Percentiles rank a stretch among this genome's conserved stretches.
Evolutionary conservation across 53 echinoderm and acorn worm species (phyloP).

Genomic region (Paracentrotus lividus): DNA sequence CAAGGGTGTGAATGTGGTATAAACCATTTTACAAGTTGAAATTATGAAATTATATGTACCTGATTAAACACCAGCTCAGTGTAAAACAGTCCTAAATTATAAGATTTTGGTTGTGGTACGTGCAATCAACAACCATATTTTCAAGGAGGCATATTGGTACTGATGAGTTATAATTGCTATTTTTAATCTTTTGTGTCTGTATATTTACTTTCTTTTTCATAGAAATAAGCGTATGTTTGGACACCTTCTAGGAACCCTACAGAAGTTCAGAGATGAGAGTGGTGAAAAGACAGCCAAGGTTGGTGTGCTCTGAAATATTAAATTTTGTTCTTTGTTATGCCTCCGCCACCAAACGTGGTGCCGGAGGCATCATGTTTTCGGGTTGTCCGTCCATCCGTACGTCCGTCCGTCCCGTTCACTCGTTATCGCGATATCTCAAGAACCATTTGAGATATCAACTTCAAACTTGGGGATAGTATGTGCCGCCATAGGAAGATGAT

Average conservation of each 20-base stretch:
- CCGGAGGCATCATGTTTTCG: too few relatives aligned
- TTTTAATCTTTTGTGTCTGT: neutral
- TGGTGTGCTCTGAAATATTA: too few relatives aligned
- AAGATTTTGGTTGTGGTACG: neutral
- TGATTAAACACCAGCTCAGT: neutral
- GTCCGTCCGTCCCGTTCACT: too few relatives aligned
- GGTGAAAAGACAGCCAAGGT: constrained; percentile 86
- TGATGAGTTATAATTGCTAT: neutral
- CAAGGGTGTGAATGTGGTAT: neutral
- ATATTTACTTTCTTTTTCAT: too few relatives aligned
- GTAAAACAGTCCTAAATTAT: too few relatives aligned
- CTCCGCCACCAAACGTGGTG: too few relatives aligned
- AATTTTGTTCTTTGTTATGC: too few relatives aligned
- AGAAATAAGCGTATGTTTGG: constrained; percentile 99
- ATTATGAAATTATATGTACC: neutral
- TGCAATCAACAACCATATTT: neutral
- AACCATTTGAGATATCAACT: too few relatives aligned
- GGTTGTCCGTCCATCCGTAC: too few relatives aligned
- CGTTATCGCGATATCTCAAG: too few relatives aligned
- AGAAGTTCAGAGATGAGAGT: constrained; percentile 94
- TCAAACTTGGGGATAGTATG: too few relatives aligned
- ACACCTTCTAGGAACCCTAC: constrained; percentile 95
- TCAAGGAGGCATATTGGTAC: neutral
- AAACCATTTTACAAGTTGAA: neutral
- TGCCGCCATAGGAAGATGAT: too few relatives aligned